Conservation (phyloP, 1,140 invertebrate species). For the Drosophila parabipectinata region DNA sequence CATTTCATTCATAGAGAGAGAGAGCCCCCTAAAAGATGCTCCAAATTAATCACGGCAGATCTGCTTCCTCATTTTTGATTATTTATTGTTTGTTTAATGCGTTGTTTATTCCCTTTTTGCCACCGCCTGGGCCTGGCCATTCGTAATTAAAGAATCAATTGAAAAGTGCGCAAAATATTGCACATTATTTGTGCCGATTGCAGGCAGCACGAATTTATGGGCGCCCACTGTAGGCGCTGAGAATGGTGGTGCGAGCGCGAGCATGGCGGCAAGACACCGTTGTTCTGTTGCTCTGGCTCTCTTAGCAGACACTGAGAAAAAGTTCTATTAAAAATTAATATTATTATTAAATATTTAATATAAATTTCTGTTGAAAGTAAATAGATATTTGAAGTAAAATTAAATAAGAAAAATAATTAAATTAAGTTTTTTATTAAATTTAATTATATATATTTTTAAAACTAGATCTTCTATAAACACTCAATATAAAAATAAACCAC, state of each 20-base stretch:
- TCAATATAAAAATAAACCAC: too few species aligned
- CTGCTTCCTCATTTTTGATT: background rate
- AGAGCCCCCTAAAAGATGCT: background rate
- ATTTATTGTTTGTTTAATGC: background rate
- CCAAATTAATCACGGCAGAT: background rate
- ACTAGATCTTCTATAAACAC: too few species aligned
- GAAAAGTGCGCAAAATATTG: conserved; percentile 6
- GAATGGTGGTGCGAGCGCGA: conserved; percentile 1
- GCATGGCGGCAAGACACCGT: background rate
- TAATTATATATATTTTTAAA: too few species aligned
- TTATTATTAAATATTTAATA: background rate
- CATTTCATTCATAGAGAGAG: background rate
- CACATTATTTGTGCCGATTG: conserved; percentile 4
- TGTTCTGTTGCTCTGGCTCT: background rate
- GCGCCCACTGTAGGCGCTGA: conserved; percentile 15
- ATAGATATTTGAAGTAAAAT: background rate
- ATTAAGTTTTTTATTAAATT: too few species aligned
- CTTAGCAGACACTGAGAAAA: background rate
- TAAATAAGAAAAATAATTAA: background rate
- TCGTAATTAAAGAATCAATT: background rate
- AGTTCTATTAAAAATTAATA: background rate
- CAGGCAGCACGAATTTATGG: conserved; percentile 3
- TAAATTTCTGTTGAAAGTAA: background rate
- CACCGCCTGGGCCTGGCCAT: background rate
- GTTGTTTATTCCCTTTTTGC: background rate